Conservation (phyloP, 2,113 vertebrate species). For the Bucco capensis region DNA sequence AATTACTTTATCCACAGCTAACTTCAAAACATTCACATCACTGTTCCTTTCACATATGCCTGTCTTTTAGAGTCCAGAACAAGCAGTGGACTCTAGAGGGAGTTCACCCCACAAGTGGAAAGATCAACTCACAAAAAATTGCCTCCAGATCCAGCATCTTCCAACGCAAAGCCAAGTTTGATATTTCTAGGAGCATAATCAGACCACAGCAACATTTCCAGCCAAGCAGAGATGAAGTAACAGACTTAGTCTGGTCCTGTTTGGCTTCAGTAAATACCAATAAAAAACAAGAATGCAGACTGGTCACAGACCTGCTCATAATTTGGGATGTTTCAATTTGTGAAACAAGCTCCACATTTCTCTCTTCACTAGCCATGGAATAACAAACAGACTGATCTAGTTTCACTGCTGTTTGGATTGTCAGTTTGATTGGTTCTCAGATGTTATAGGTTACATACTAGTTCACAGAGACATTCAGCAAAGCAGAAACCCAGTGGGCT, state of each 20-base stretch:
- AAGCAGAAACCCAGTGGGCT: neutral
- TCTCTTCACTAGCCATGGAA: neutral
- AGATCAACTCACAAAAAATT: neutral
- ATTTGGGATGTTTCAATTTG: conserved; percentile 42
- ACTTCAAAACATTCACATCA: neutral
- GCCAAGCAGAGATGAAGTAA: conserved; percentile 14
- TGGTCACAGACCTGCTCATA: neutral
- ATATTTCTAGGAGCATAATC: neutral
- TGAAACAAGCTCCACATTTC: conserved; percentile 19
- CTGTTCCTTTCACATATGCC: neutral
- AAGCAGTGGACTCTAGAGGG: neutral
- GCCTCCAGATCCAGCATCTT: neutral
- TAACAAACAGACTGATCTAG: conserved; percentile 30
- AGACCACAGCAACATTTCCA: neutral
- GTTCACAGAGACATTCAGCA: neutral
- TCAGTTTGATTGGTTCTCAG: conserved; percentile 42
- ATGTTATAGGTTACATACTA: conserved; percentile 23
- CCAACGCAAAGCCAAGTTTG: neutral
- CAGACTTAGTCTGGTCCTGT: neutral
- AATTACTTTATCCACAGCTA: neutral
- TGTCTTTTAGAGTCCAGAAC: neutral
- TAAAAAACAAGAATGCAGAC: neutral
- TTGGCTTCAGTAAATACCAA: conserved; percentile 13
- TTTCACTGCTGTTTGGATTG: conserved; percentile 35
- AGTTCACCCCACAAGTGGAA: neutral